Evolutionary conservation across 2,888 invertebrate species (phyloP), one percentile per base, ranked within the genome.

Genomic region (Mimachlamys varia): DNA sequence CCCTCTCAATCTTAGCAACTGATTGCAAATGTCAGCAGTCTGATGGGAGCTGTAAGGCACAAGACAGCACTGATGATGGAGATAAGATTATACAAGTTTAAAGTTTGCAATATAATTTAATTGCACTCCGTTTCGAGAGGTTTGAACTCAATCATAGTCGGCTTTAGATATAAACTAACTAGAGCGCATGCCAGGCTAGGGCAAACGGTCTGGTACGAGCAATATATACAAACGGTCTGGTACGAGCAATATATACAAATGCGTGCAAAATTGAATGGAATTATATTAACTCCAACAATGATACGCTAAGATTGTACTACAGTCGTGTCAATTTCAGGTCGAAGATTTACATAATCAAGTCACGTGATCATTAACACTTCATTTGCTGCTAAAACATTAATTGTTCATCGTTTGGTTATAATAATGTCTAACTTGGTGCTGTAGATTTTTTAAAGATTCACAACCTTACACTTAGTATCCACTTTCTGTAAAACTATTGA

Each of bases 41-140:
- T 33, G 76, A 76, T 76, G 33, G 76, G 33, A 17, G 33, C 7
- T 12, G 27, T 12, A 33, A 12, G 62, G 76, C 33, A 7, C 76
- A 33, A 76, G 33, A 27, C 27, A 33, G 13, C 76, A 33, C 76
- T n/a, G 76, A 76, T 76, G 76, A 0, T 76, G 7, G 12, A 13
- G 76, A 76, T 76, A 76, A 76, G 76, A 76, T 76, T 33, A 76
- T 76, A 76, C 76, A 27, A 10, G 76, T 27, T 76, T 33, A 33
- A 76, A 76, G 33, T 33, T 76, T 76, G 76, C 33, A 76, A 33
- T 10, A 76, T 76, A 76, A 76, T 76, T 76, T 76, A 76, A 76
- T 76, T 76, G 76, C 76, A 76, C 76, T 76, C 76, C 10, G 33
- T 76, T 7, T 76, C 12, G 76, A 76, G 76, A 76, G 27, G 33